Evolutionary conservation across 1,140 invertebrate genomes (phyloP).

Genomic region (Gryllus bimaculatus): DNA sequence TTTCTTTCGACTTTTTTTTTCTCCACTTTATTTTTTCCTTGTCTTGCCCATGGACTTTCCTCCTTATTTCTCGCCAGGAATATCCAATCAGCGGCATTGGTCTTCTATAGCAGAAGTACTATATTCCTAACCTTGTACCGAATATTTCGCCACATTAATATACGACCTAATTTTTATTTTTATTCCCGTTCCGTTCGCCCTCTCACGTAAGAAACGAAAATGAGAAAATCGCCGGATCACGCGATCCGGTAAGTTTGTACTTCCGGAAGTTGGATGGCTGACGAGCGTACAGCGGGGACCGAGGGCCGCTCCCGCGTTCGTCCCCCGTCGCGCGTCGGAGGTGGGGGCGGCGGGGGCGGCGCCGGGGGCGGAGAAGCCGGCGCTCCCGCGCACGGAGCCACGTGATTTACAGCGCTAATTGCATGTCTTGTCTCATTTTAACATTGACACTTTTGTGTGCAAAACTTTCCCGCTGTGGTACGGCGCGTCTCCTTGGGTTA

Average conservation of each 20-base stretch:
- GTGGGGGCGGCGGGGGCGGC: background rate
- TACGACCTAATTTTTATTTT: slow-evolving; percentile 2
- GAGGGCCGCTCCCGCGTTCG: background rate
- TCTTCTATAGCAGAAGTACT: background rate
- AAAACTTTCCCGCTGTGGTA: background rate
- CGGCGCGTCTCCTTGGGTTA: background rate
- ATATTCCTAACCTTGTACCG: background rate
- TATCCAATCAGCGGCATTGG: background rate
- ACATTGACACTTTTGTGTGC: background rate
- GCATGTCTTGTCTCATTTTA: slow-evolving; percentile 4
- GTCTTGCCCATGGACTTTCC: no score
- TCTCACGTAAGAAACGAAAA: background rate
- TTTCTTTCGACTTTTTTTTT: no score
- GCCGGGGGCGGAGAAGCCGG: background rate
- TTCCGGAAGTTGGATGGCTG: background rate
- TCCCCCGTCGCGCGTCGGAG: background rate
- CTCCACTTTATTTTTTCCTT: no score
- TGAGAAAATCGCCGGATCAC: background rate
- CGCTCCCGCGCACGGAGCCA: background rate
- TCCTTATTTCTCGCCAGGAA: background rate
- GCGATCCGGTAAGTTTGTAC: background rate
- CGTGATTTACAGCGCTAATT: background rate
- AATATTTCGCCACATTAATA: background rate
- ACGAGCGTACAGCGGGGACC: background rate
- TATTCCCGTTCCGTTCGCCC: background rate